phyloP scores from a whole-genome alignment of 2,888 invertebrate genomes.

The Rosalia funebris region DNA sequence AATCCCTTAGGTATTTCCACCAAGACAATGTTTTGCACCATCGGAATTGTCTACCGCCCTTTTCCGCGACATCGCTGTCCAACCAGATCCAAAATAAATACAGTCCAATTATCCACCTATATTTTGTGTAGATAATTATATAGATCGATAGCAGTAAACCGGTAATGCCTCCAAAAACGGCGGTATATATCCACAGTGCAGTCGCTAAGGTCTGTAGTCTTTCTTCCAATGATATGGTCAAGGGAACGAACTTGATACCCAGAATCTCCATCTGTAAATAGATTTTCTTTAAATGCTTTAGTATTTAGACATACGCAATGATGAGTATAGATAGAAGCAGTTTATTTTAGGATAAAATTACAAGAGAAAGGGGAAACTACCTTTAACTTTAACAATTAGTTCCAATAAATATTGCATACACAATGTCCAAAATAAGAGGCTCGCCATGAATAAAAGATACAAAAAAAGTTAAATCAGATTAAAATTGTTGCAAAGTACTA shows the following conservation, averaged over 20 bases:
- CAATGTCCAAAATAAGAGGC: too few species aligned
- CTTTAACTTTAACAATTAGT: too few species aligned
- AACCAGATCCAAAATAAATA: slow-evolving; percentile 73
- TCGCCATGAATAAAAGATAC: too few species aligned
- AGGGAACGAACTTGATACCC: slow-evolving; percentile 89
- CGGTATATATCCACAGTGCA: slow-evolving; percentile 75
- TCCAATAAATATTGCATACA: too few species aligned
- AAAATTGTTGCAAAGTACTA: too few species aligned
- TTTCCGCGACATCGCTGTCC: slow-evolving; percentile 71
- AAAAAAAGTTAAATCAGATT: too few species aligned
- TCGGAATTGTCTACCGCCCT: slow-evolving; percentile 64
- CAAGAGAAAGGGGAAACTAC: too few species aligned
- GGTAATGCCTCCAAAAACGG: slow-evolving; percentile 70
- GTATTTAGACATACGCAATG: too few species aligned
- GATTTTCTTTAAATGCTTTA: too few species aligned
- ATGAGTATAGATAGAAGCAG: too few species aligned
- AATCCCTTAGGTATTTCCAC: slow-evolving; percentile 81
- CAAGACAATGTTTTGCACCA: slow-evolving; percentile 68
- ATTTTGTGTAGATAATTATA: slow-evolving; percentile 68
- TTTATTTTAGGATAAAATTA: too few species aligned
- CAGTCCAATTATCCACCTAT: slow-evolving; percentile 67
- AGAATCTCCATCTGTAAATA: slow-evolving; percentile 62
- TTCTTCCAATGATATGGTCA: slow-evolving; percentile 77
- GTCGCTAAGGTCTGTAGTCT: slow-evolving; percentile 87
- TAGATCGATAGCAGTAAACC: slow-evolving; percentile 68